Evolutionary conservation across 2,797 vertebrate species (phyloP).

Genomic region (Lophius americanus): DNA sequence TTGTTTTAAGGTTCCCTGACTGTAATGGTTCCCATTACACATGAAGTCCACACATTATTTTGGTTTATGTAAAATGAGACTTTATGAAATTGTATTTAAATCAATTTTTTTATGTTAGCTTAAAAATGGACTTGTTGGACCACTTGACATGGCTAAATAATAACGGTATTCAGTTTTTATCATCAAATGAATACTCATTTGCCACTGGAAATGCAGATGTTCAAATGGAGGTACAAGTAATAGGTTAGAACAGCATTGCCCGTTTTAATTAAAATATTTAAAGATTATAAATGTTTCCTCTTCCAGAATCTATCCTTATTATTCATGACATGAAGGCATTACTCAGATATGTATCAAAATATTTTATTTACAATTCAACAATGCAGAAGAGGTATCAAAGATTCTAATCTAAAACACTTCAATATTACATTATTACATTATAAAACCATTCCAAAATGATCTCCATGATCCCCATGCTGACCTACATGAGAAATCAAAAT

Average conservation of each 20-base stretch:
- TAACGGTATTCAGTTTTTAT: neutral
- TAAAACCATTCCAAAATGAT: conserved; percentile 42
- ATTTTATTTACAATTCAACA: conserved; percentile 62
- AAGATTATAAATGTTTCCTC: conserved; percentile 1
- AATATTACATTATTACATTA: conserved; percentile 21
- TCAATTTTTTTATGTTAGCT: neutral
- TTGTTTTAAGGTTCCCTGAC: too few species aligned
- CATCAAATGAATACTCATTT: neutral
- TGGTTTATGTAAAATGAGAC: too few species aligned
- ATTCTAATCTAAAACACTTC: conserved; percentile 20
- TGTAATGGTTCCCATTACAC: too few species aligned
- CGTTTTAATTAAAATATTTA: neutral
- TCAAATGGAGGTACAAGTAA: neutral
- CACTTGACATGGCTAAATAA: neutral
- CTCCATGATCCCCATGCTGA: conserved; percentile 1
- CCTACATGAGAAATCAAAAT: conserved; percentile 22
- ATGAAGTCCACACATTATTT: too few species aligned
- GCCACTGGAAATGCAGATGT: neutral
- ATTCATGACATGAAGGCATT: conserved; percentile 14
- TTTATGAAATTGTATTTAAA: too few species aligned
- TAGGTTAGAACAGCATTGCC: neutral
- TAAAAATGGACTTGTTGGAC: neutral
- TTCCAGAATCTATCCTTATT: conserved; percentile 1
- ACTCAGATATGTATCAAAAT: conserved; percentile 45
- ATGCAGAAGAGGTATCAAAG: conserved; percentile 50